Percentiles rank a stretch among this genome's conserved stretches.
These are phyloP conservation scores for Meiosimyza decipiens DNA, from an alignment of 2,888 invertebrate genomes.

Conservation along the genomic window DNA sequence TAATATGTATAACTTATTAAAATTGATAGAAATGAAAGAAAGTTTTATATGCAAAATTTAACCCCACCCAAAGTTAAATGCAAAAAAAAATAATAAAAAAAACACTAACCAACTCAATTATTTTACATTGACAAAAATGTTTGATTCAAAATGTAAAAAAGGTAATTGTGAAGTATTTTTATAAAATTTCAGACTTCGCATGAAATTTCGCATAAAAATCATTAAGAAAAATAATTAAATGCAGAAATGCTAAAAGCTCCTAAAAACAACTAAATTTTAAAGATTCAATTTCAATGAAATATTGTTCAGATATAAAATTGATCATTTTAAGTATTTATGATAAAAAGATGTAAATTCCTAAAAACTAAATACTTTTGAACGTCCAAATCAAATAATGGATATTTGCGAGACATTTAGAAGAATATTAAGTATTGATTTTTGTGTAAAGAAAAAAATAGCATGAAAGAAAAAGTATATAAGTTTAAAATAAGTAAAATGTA, in stretches of 20 bases:
- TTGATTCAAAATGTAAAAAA: slow-evolving; percentile 42
- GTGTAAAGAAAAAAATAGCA: not conserved
- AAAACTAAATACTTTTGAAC: slow-evolving; percentile 39
- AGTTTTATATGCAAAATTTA: slow-evolving; percentile 44
- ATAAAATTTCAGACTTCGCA: slow-evolving; percentile 22
- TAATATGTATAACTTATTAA: slow-evolving; percentile 41
- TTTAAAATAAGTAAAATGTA: not conserved
- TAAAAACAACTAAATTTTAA: slow-evolving; percentile 64
- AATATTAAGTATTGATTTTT: not conserved
- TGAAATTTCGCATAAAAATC: slow-evolving; percentile 3
- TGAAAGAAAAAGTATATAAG: not conserved
- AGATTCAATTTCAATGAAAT: slow-evolving; percentile 58
- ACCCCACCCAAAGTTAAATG: slow-evolving; percentile 56
- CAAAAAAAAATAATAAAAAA: slow-evolving; percentile 39
- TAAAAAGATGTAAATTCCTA: slow-evolving; percentile 38
- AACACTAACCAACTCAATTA: slow-evolving; percentile 15
- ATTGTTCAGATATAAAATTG: slow-evolving; percentile 52
- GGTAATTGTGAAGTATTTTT: slow-evolving; percentile 16
- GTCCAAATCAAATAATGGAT: slow-evolving; percentile 35
- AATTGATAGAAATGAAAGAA: slow-evolving; percentile 42
- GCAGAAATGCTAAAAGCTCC: slow-evolving; percentile 49
- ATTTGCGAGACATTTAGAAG: slow-evolving; percentile 8
- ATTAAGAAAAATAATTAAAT: slow-evolving; percentile 25
- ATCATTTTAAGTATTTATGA: slow-evolving; percentile 53
- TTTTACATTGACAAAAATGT: slow-evolving; percentile 32